Percentiles rank a stretch among this genome's conserved stretches.
These are phyloP conservation scores for Microcebus jonahi DNA, from an alignment of 2,113 vertebrate genomes.

Conservation along the genomic window DNA sequence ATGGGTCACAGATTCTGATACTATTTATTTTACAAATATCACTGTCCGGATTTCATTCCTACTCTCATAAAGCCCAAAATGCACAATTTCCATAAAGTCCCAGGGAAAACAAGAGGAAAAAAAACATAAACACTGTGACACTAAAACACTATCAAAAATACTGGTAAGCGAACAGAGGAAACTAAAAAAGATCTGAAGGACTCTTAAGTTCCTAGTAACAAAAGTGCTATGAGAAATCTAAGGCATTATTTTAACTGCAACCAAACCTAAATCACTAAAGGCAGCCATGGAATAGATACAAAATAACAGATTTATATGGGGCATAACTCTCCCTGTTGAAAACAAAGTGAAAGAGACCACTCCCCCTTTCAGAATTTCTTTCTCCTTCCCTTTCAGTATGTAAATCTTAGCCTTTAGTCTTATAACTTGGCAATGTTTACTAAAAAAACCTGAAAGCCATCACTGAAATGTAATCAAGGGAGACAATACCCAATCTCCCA, in stretches of 20 bases:
- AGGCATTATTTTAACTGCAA: not conserved
- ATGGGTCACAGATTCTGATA: not conserved
- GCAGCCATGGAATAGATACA: not conserved
- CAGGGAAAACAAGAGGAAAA: not conserved
- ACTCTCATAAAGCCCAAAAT: not conserved
- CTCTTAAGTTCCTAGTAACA: not conserved
- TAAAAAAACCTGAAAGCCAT: not conserved
- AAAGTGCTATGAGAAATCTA: not conserved
- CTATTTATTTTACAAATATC: not conserved
- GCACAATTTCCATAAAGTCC: not conserved
- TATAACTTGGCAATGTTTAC: not conserved
- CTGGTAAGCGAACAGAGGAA: not conserved
- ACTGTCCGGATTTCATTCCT: not conserved
- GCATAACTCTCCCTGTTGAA: not conserved
- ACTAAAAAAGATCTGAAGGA: not conserved
- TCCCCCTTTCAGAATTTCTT: not conserved
- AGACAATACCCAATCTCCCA: not conserved
- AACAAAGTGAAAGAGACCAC: not conserved
- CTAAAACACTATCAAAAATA: not conserved
- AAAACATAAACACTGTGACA: not conserved
- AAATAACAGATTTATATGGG: not conserved
- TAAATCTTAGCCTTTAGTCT: not conserved
- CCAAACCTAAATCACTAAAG: not conserved
- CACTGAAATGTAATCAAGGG: not conserved
- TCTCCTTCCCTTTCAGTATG: not conserved